These are phyloP conservation scores for Cataglyphis hispanica DNA, from an alignment of 1,140 invertebrate species.

Conservation along the genomic window DNA sequence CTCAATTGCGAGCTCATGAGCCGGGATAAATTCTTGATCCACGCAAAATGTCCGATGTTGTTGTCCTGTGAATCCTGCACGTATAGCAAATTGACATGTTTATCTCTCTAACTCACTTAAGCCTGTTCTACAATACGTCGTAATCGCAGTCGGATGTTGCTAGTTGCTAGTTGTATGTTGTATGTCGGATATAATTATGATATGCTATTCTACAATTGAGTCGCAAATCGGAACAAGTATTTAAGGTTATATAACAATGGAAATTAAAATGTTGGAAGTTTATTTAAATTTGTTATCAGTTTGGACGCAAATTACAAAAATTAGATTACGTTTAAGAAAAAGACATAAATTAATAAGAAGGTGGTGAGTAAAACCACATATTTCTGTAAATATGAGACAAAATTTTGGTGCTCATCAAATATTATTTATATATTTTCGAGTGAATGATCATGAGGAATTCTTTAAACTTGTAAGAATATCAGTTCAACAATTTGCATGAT, in stretches of 20 bases:
- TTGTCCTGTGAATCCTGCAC: too few relatives aligned
- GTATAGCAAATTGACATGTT: too few relatives aligned
- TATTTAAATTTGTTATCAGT: constrained; percentile 18
- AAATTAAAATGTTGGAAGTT: not conserved
- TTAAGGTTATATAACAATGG: not conserved
- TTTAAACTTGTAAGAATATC: not conserved
- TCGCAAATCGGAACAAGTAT: not conserved
- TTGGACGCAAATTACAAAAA: not conserved
- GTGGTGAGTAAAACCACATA: not conserved
- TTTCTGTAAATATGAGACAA: not conserved
- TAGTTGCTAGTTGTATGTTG: not conserved
- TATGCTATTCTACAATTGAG: not conserved
- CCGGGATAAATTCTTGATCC: too few relatives aligned
- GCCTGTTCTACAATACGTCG: not conserved
- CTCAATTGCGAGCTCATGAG: too few relatives aligned
- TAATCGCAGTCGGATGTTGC: not conserved
- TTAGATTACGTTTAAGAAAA: not conserved
- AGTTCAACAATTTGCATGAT: not conserved
- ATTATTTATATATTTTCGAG: not conserved
- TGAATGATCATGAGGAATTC: constrained; percentile 4
- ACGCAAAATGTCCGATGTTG: too few relatives aligned
- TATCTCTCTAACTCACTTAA: too few relatives aligned
- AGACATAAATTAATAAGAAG: not conserved
- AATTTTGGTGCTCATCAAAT: constrained; percentile 7
- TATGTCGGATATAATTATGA: not conserved